phyloP scores from a whole-genome alignment of 1,140 invertebrate genomes.

The Popillia japonica region DNA sequence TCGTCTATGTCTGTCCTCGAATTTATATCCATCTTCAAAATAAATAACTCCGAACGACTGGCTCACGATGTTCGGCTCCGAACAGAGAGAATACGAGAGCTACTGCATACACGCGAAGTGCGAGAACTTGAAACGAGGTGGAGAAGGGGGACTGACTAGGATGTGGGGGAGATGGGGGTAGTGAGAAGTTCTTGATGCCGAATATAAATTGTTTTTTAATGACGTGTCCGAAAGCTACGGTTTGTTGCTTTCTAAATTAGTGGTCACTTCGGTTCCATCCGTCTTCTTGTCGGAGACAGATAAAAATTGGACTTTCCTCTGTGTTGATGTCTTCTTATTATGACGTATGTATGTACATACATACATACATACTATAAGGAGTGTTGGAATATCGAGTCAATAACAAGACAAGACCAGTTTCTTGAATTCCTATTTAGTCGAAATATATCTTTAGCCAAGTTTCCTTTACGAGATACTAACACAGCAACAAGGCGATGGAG shows the following conservation, averaged over 20 bases:
- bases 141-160: neutral
- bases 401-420: no score
- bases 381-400: no score
- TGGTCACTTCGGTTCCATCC: neutral
- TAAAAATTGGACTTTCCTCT: no score
- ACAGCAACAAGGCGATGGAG: neutral
- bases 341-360: no score
- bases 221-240: neutral
- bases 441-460: neutral
- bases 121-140: neutral
- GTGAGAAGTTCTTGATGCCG: neutral
- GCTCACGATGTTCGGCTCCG: neutral
- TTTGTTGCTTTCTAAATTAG: conserved; percentile 20
- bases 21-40: neutral
- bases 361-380: no score
- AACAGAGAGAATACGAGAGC: neutral
- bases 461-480: neutral
- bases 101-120: neutral
- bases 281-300: no score
- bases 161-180: neutral
- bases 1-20: conserved; percentile 1
- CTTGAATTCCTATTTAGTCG: neutral
- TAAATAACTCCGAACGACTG: neutral
- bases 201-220: conserved; percentile 34
- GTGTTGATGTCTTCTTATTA: no score